A percentile compares a stretch with the other conserved stretches of the same genome.
phyloP scores from a whole-genome alignment of 2,113 vertebrate species.

The Leptocoma aspasia region DNA sequence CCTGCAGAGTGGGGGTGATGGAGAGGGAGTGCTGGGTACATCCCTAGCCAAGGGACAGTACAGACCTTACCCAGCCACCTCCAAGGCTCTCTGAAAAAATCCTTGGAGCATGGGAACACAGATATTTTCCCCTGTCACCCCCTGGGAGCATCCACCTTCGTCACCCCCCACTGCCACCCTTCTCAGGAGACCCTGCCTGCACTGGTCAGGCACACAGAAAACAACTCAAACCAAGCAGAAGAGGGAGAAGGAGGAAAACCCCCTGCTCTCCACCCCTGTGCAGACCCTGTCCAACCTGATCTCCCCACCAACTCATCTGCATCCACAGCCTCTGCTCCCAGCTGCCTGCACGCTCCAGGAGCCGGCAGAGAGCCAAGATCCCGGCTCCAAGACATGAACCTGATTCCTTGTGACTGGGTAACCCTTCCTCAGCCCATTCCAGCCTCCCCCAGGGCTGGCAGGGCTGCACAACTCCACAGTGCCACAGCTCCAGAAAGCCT shows the following conservation, averaged over 20 bases:
- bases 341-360: neutral
- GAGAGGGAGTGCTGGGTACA: neutral
- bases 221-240: neutral
- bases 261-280: neutral
- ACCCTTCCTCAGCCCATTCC: neutral
- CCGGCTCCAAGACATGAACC: neutral
- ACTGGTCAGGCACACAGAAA: neutral
- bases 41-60: neutral
- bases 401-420: fast-evolving
- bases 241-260: neutral
- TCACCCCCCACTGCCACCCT: neutral
- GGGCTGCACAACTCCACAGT: neutral
- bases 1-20: fast-evolving
- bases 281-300: neutral
- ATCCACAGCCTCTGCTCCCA: neutral
- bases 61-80: neutral
- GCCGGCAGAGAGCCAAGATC: neutral
- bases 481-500: neutral
- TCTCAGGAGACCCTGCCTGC: neutral
- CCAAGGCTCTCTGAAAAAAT: neutral
- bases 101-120: neutral
- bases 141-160: neutral
- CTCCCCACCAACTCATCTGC: neutral
- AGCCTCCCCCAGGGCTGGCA: neutral
- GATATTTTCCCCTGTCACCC: neutral